A percentile compares a stretch with the other conserved stretches of the same genome.
phyloP scores from a whole-genome alignment of 2,113 vertebrate genomes.

The Aleadryas rufinucha region DNA sequence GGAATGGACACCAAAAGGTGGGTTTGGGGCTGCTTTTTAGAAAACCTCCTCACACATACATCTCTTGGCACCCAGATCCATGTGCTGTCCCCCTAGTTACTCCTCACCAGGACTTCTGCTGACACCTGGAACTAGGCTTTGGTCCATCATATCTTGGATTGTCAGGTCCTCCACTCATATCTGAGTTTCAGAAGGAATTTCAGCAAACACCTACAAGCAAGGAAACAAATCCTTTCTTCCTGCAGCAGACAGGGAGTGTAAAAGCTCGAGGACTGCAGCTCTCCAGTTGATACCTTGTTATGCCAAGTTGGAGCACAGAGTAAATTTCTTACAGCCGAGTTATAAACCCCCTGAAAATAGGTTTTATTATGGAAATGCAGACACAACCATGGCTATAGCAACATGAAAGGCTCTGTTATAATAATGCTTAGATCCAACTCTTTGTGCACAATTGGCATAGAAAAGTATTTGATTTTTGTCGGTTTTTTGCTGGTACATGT shows the following conservation, averaged over 20 bases:
- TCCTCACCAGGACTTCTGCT: neutral
- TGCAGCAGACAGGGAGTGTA: neutral
- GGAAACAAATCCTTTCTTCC: neutral
- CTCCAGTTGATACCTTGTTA: slow-evolving; percentile 35
- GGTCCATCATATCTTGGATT: neutral
- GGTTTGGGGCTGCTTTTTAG: neutral
- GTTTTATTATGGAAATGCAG: slow-evolving; percentile 68
- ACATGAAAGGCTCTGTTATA: slow-evolving; percentile 66
- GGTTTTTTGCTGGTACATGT: slow-evolving; percentile 19
- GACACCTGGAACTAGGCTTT: neutral
- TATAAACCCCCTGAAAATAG: slow-evolving; percentile 73
- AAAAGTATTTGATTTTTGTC: slow-evolving; percentile 51
- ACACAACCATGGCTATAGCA: slow-evolving; percentile 46
- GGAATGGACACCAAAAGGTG: neutral
- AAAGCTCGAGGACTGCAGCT: neutral
- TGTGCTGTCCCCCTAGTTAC: neutral
- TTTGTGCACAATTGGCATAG: slow-evolving; percentile 67
- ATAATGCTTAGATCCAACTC: slow-evolving; percentile 59
- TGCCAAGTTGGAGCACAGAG: slow-evolving; percentile 53
- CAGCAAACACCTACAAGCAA: neutral
- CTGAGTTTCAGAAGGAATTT: neutral
- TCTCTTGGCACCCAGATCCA: neutral
- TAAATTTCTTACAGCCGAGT: slow-evolving; percentile 52
- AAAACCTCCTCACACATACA: neutral
- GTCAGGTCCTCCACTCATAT: neutral